Percentiles rank a stretch among this genome's conserved stretches.
phyloP scores from a whole-genome alignment of 2,888 invertebrate genomes.

The Aphelenchoides bicaudatus region DNA sequence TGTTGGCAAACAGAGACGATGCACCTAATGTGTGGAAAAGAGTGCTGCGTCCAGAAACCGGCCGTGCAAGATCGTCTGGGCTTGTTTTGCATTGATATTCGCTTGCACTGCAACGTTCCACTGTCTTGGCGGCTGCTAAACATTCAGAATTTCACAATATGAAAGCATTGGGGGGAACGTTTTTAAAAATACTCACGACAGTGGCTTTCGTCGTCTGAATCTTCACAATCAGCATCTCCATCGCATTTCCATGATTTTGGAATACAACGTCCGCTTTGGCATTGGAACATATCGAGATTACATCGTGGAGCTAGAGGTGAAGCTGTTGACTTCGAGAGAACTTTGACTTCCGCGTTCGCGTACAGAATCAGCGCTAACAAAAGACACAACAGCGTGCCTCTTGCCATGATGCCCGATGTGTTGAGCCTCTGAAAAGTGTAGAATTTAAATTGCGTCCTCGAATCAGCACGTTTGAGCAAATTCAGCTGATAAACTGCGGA shows the following conservation, averaged over 20 bases:
- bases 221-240: slow-evolving; percentile 49
- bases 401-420: too few relatives aligned
- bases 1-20: slow-evolving; percentile 25
- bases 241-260: slow-evolving; percentile 52
- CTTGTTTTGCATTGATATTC: slow-evolving; percentile 17
- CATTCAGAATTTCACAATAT: slow-evolving; percentile 32
- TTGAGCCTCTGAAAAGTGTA: too few relatives aligned
- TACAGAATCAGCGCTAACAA: too few relatives aligned
- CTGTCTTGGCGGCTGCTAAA: slow-evolving; percentile 42
- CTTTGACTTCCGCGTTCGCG: too few relatives aligned
- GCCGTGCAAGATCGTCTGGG: neutral
- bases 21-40: slow-evolving; percentile 28
- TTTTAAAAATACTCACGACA: slow-evolving; percentile 11
- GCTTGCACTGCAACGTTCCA: slow-evolving; percentile 25
- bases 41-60: neutral
- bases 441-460: too few relatives aligned
- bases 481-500: too few relatives aligned
- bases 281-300: slow-evolving; percentile 32
- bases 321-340: neutral
- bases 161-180: slow-evolving; percentile 5
- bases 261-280: slow-evolving; percentile 45
- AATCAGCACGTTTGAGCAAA: too few relatives aligned
- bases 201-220: slow-evolving; percentile 37
- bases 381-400: too few relatives aligned
- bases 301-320: slow-evolving; percentile 21